A percentile compares a stretch with the other conserved stretches of the same genome.
These are phyloP conservation scores for Ptychadena robeensis DNA, from an alignment of 2,797 vertebrate genomes.

Conservation along the genomic window DNA sequence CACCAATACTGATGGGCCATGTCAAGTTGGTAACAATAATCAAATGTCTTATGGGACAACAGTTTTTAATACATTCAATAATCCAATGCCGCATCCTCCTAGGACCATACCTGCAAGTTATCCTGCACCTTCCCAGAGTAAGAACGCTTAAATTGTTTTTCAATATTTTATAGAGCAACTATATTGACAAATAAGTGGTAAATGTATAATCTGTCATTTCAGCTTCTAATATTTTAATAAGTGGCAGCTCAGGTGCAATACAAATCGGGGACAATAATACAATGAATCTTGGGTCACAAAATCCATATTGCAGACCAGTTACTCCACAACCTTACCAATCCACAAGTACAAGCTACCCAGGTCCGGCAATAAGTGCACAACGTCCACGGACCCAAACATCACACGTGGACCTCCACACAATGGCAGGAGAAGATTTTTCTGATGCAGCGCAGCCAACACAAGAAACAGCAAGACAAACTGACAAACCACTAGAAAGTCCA, in stretches of 20 bases:
- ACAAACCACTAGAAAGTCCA: neutral
- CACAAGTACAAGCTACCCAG: neutral
- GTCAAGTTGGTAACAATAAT: constrained; percentile 63
- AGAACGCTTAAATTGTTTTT: neutral
- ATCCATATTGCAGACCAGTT: no score
- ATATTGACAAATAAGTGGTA: neutral
- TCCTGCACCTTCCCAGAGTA: neutral
- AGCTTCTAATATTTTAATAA: neutral
- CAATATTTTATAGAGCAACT: neutral
- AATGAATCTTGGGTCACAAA: constrained; percentile 10
- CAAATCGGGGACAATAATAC: constrained; percentile 58
- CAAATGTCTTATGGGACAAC: neutral
- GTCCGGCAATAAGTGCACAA: neutral
- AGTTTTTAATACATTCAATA: neutral
- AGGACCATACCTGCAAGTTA: neutral
- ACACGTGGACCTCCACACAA: neutral
- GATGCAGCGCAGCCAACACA: neutral
- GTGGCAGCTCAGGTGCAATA: neutral
- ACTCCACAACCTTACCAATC: neutral
- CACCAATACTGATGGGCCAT: neutral
- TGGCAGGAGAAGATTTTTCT: neutral
- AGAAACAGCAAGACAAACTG: neutral
- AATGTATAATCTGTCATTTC: neutral
- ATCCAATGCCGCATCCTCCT: neutral
- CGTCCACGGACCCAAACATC: neutral